Evolutionary conservation across 2,888 invertebrate genomes (phyloP), one percentile per base, ranked within the genome.

Genomic region (Poecilus cupreus): DNA sequence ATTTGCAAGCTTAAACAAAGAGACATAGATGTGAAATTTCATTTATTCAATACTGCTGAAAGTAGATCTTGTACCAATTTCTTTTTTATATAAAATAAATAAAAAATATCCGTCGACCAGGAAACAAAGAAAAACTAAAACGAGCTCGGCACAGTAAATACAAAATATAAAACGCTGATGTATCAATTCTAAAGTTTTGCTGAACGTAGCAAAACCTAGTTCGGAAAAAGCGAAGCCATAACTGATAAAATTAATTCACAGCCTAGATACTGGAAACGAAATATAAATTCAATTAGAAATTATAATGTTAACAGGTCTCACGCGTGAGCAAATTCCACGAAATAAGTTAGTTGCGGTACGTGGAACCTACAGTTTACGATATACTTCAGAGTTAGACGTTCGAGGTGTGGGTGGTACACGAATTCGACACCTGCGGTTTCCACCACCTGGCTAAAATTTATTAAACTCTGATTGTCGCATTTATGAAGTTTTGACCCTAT

Each of bases 241-340:
- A 60, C 60, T 60, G 60, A 60, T 60, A 60, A 60, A 60, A 60
- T 60, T 26, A 26, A 60, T 60, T 60, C 60, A 60, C 26, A 11
- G 24, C 11, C 60, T 60, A 13, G 22, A 11, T 22, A 24, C 60
- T 60, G n/a, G 11, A 68, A 64, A 68, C 39, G 68, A 68, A 68
- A 68, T 68, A 68, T 68, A 68, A 68, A 68, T 68, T 68, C 37
- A 68, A 68, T 68, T 68, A 39, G 68, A 68, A 43, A 32, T 68
- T 37, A 68, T 20, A 43, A 68, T 39, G 68, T 68, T 68, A 68
- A 68, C 39, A 68, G 39, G 68, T 68, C 39, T 20, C 22, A 68
- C 68, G 68, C 68, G 39, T 43, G 39, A 39, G 20, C 68, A 68
- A 68, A 43, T 68, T 68, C 37, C 39, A 68, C 22, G 37, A 68